Percentiles rank a stretch among this genome's conserved stretches.
phyloP scores from a whole-genome alignment of 2,888 invertebrate species.

The Tromatobia lineatoria region DNA sequence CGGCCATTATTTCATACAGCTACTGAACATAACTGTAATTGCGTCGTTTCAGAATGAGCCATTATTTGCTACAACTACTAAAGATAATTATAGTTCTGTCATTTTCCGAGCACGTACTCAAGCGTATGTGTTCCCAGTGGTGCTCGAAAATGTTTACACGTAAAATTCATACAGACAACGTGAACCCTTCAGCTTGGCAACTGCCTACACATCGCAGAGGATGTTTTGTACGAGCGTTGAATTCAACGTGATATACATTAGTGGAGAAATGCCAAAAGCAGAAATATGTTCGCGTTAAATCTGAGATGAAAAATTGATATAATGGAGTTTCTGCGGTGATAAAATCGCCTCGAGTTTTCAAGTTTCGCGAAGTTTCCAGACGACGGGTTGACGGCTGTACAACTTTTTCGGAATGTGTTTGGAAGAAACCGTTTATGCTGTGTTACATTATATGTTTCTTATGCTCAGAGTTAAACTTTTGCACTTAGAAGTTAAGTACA shows the following conservation, averaged over 20 bases:
- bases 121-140: neutral
- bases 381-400: neutral
- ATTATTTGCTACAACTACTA: neutral
- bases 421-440: neutral
- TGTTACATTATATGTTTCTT: neutral
- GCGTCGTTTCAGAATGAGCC: neutral
- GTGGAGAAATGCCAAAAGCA: conserved; percentile 41
- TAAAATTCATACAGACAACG: conserved; percentile 54
- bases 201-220: conserved; percentile 16
- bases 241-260: conserved; percentile 55
- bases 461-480: too few relatives aligned
- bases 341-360: conserved; percentile 3
- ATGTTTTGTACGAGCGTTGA: conserved; percentile 58
- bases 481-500: too few relatives aligned
- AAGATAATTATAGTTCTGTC: neutral
- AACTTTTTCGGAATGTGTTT: neutral
- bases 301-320: conserved; percentile 58
- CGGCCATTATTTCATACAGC: neutral
- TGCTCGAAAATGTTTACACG: conserved; percentile 66
- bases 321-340: conserved; percentile 7
- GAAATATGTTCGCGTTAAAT: conserved; percentile 46
- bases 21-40: neutral
- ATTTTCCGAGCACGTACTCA: conserved; percentile 12
- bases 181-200: conserved; percentile 39
- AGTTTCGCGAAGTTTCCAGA: neutral